Evolutionary conservation across 2,113 vertebrate species (phyloP), one percentile per base, ranked within the genome.

Genomic region (Pterophyllum scalare): DNA sequence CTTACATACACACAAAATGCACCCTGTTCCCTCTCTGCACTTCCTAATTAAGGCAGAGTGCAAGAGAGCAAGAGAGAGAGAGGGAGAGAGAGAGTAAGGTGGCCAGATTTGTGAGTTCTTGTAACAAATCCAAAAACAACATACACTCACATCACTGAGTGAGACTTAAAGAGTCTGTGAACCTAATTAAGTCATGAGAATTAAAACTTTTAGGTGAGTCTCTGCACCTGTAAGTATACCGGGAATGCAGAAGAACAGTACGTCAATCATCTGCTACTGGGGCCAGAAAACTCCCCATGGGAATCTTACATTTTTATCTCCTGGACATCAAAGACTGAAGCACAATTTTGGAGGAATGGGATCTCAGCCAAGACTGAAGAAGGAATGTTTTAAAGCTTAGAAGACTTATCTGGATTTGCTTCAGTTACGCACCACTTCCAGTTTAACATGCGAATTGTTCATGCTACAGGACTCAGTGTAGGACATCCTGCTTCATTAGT

Each of bases 11-110:
- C 67, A 83, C 38, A 79, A 70, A 85, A 64, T 85, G 77, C 28
- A 86, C 65, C 60, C 79, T 57, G 72, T 81, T 91, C 77, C 81
- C 77, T 59, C 83, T 91, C 83, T 77, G 33, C 40, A 89, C 61
- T 93, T 92, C 93, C 91, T 90, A 94, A 94, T 93, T 95, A 94
- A 93, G 93, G 91, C 93, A 94, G 85, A 82, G 20, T 43, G 20
- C 58, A 76, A 65, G 59, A 83, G 0, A n/a, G 77, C 24, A 59
- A 70, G 38, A 14, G 49, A 14, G 7, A 31, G 8, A 60, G 43
- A 56, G 14, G 11, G 43, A 54, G 56, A 57, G 40, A n/a, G 49
- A 74, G 49, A 43, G 31, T 57, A 56, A 72, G 54, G 75, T 75
- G 65, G 77, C 76, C 65, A 70, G 20, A 52, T 75, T 54, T 13